Percentiles rank a stretch among this genome's conserved stretches.
Conservation (phyloP, 2,888 invertebrate species). For the Polydrusus pterygomalis region DNA sequence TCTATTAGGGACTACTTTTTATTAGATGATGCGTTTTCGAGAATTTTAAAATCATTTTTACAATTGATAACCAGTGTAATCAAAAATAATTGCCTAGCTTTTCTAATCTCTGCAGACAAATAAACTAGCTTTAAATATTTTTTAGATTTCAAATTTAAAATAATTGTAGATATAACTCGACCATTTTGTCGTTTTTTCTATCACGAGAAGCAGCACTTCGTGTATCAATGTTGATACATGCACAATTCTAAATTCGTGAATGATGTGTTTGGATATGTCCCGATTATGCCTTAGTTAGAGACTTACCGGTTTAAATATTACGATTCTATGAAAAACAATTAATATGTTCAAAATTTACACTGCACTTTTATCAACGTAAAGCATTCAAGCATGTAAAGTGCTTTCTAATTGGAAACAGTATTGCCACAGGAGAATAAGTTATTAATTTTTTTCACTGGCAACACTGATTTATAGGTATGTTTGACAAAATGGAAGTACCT, state of each 20-base stretch:
- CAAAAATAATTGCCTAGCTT: conserved; percentile 2
- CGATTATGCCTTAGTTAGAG: conserved; percentile 71
- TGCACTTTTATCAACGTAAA: no score
- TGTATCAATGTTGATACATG: conserved; percentile 62
- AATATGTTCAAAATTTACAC: no score
- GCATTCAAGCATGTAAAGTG: no score
- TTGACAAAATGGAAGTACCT: no score
- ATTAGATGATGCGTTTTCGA: no score
- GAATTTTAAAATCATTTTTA: no score
- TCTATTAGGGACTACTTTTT: no score
- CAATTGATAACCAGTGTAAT: no score
- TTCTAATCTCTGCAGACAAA: conserved; percentile 13
- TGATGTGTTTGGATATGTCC: conserved; percentile 66
- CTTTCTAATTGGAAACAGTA: no score
- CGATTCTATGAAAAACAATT: neutral
- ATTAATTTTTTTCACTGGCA: no score
- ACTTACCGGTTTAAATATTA: conserved; percentile 4
- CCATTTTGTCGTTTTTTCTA: conserved; percentile 37
- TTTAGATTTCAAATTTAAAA: conserved; percentile 29
- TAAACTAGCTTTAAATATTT: conserved; percentile 42
- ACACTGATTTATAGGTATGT: no score
- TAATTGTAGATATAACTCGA: conserved; percentile 24
- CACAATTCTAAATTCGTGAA: conserved; percentile 70
- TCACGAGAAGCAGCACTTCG: conserved; percentile 42
- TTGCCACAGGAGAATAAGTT: no score